Base-by-base conservation (phyloP, 2,888 invertebrate species). In the Fragum fragum region DNA sequence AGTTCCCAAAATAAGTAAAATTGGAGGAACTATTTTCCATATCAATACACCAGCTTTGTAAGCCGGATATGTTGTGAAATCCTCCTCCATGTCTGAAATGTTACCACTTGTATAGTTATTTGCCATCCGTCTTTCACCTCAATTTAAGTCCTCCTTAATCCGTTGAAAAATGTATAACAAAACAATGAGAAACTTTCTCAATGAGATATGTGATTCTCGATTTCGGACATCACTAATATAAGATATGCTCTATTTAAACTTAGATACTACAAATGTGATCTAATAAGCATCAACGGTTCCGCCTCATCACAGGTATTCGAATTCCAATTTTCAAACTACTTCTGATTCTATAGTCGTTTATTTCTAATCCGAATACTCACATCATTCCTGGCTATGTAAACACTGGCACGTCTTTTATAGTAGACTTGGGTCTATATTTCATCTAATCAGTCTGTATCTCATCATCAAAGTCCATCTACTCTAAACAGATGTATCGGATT, bases 1-100 rank as follows among this genome's bases (percentile, higher is more conserved):
- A 0, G 90, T 91, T 18, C 92, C 92, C 1, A 90, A 18, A 0
- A 89, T 61, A n/a, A 93, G 88, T 42, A 93, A 79, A 14, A 90
- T 80, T 0, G 92, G 92, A 16, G 91, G 82, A 1, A 85, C 68
- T 0, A 87, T 70, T 76, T 80, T 80, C 89, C 91, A 91, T 3
- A 90, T 78, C 7, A 79, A 23, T 14, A 77, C 32, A 6, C 79
- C 78, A 16, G 79, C 86, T 53, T 80, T 81, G 74, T 83, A 83
- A 28, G 80, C 86, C 1, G 29, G 11, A 29, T 79, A 84, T 2
- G 55, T 52, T 26, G 68, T 76, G 32, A 69, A 76, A 42, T 77
- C 77, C n/a, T 78, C 75, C 66, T 42, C 66, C 23, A 16, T 21
- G 32, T 61, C 61, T 16, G 0, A 18, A 7, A 61, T 5, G 28